Evolutionary conservation across 2,888 invertebrate species (phyloP), one percentile per base, ranked within the genome.

Genomic region (Isotomurus palustris): DNA sequence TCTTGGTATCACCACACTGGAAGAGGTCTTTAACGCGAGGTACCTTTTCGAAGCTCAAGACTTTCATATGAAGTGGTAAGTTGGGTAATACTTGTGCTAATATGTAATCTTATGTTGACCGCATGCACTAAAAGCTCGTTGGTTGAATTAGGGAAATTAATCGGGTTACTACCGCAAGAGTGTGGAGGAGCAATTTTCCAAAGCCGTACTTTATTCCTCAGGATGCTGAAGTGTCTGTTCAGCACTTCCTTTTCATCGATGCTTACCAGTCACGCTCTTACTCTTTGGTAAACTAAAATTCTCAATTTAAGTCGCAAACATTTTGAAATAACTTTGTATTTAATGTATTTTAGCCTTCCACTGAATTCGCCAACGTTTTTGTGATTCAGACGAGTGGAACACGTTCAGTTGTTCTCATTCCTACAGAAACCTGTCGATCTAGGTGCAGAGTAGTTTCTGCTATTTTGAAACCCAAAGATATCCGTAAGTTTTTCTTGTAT

Each of bases 121-220:
- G n/a, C n/a, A n/a, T n/a, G n/a, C n/a, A n/a, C n/a, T n/a, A n/a
- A n/a, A n/a, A n/a, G n/a, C n/a, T n/a, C n/a, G n/a, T n/a, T n/a
- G n/a, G n/a, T n/a, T n/a, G n/a, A n/a, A n/a, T n/a, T 67, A 87
- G 87, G 90, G 83, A 86, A 74, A 82, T 90, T 50, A 89, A 87
- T 75, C 83, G 85, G 59, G 86, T 91, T 81, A 79, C 81, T 72
- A 81, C 85, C 28, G 87, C 85, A 45, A 82, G 88, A 72, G 73
- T 85, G 48, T 72, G 91, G 12, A 79, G 91, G 17, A 82, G 83
- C 72, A 72, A 87, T 40, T 88, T 91, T 74, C 83, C 83, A 2
- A 81, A 86, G 66, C 87, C 89, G 1, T 75, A 77, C 60, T 83
- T 84, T 70, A 80, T 88, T 50, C 76, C 74, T 35, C 72, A 69